These are phyloP conservation scores for Nilaparvata lugens DNA, from an alignment of 1,140 invertebrate genomes.

Conservation along the genomic window DNA sequence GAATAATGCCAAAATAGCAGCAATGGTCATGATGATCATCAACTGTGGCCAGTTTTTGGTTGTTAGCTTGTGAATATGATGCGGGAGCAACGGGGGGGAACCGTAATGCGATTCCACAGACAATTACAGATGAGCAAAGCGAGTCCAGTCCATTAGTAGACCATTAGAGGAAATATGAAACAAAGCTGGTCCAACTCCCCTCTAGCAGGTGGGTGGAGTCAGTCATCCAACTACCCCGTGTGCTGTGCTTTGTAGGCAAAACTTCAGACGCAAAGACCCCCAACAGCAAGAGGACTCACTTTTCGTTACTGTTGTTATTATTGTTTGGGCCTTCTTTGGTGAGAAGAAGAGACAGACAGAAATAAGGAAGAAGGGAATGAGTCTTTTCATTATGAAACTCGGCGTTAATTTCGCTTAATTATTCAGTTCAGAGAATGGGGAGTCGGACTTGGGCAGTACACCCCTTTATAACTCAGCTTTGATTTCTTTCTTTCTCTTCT, in stretches of 20 bases:
- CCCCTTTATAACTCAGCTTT: too few relatives aligned
- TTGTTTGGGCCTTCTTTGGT: too few relatives aligned
- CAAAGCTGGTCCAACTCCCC: neutral
- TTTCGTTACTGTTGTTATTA: too few relatives aligned
- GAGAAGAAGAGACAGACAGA: too few relatives aligned
- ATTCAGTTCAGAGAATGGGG: neutral
- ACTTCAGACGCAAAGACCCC: too few relatives aligned
- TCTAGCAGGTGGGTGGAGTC: neutral
- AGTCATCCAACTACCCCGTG: too few relatives aligned
- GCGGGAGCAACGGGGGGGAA: neutral
- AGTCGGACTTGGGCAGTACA: neutral
- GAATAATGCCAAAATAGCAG: too few relatives aligned
- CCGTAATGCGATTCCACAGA: slow-evolving; percentile 2
- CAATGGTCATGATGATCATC: too few relatives aligned
- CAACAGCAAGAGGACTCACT: too few relatives aligned
- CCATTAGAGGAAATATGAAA: slow-evolving; percentile 4
- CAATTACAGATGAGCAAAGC: neutral
- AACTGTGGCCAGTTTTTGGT: too few relatives aligned
- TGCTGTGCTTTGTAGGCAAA: too few relatives aligned
- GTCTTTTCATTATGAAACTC: slow-evolving; percentile 4
- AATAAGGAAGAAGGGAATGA: neutral
- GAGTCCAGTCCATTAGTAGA: slow-evolving; percentile 1
- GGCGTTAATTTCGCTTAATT: slow-evolving; percentile 5
- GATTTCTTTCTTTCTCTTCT: neutral
- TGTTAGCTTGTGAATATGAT: too few relatives aligned